These are phyloP conservation scores for Pilophorus perplexus DNA, from an alignment of 2,888 invertebrate species.

Conservation along the genomic window DNA sequence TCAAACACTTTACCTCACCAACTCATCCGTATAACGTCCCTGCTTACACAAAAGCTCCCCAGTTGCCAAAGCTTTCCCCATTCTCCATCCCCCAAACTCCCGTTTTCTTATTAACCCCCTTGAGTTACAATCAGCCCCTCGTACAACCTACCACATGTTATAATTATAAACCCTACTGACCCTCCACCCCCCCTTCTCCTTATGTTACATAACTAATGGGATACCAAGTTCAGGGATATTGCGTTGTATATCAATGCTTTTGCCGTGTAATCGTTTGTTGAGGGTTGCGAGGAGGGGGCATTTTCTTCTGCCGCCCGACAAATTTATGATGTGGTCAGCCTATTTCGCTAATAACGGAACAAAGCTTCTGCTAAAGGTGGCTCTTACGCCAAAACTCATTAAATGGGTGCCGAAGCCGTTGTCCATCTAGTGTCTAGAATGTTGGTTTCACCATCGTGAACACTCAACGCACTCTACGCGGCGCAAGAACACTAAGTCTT, in stretches of 20 bases:
- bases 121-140: not conserved
- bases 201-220: constrained; percentile 13
- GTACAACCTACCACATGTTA: constrained; percentile 8
- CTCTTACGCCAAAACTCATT: not conserved
- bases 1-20: too few relatives aligned
- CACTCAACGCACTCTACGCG: too few relatives aligned
- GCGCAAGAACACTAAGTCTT: too few relatives aligned
- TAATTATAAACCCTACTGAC: constrained; percentile 17
- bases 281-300: not conserved
- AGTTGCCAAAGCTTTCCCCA: not conserved
- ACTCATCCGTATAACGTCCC: too few relatives aligned
- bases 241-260: constrained; percentile 18
- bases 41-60: too few relatives aligned
- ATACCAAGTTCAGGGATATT: constrained; percentile 23
- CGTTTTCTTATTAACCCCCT: constrained; percentile 5
- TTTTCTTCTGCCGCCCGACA: not conserved
- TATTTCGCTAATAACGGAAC: not conserved
- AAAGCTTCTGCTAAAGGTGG: too few relatives aligned
- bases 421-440: too few relatives aligned
- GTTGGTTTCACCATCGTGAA: too few relatives aligned
- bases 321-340: not conserved
- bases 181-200: not conserved
- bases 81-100: not conserved
- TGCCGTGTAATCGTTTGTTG: constrained; percentile 15
- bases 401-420: too few relatives aligned